Percentiles rank a stretch among this genome's conserved stretches.
These are phyloP conservation scores for Macropodus opercularis DNA, from an alignment of 2,797 vertebrate species.

Conservation along the genomic window DNA sequence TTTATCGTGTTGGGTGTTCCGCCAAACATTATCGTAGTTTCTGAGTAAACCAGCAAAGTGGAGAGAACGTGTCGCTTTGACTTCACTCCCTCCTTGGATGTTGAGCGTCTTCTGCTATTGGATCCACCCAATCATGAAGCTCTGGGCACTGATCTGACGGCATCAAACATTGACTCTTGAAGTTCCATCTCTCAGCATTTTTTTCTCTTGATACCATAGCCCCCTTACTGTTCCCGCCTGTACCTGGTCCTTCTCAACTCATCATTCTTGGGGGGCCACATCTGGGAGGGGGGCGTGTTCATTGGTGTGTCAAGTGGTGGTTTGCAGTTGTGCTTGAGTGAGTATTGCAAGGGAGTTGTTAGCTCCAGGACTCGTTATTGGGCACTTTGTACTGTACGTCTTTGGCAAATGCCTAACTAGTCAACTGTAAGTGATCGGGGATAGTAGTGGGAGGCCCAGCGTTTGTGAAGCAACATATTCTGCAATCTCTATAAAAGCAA, in stretches of 20 bases:
- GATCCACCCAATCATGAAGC: constrained; percentile 28
- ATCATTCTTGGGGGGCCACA: constrained; percentile 43
- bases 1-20: constrained; percentile 54
- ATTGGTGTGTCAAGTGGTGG: constrained; percentile 58
- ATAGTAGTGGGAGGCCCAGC: constrained; percentile 36
- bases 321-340: constrained; percentile 60
- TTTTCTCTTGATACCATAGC: constrained; percentile 4
- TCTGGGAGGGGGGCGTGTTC: constrained; percentile 17
- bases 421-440: constrained; percentile 66
- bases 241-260: constrained; percentile 41
- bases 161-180: constrained; percentile 18
- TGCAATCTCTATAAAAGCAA: constrained; percentile 60
- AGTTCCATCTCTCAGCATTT: constrained; percentile 24
- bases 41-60: constrained; percentile 34
- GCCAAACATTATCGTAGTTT: constrained; percentile 51
- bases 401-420: constrained; percentile 65
- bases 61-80: constrained; percentile 27
- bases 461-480: constrained; percentile 70
- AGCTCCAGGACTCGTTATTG: constrained; percentile 63
- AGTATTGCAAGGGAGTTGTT: constrained; percentile 64
- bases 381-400: constrained; percentile 74
- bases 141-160: constrained; percentile 40
- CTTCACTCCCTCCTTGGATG: constrained; percentile 3
- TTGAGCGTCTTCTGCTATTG: constrained; percentile 19
- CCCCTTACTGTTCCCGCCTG: constrained; percentile 22